Evolutionary conservation across 2,888 invertebrate genomes (phyloP).

Genomic region (Thelaira solivaga): DNA sequence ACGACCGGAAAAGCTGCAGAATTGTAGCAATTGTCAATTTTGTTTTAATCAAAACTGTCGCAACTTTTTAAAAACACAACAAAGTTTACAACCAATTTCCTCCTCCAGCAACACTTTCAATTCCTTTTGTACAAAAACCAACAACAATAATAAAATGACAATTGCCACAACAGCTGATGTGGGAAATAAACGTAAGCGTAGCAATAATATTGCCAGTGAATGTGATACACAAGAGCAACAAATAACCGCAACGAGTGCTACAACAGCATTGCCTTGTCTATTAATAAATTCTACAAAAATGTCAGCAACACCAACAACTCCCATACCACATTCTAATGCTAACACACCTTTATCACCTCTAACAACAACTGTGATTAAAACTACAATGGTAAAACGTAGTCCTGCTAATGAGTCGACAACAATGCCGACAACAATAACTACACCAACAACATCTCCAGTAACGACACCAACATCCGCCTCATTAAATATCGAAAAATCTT

Average conservation of each 20-base stretch:
- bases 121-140: constrained; percentile 42
- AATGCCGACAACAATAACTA: constrained; percentile 61
- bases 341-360: constrained; percentile 72
- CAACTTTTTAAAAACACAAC: constrained; percentile 72
- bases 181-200: constrained; percentile 59
- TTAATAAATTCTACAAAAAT: constrained; percentile 47
- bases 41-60: constrained; percentile 68
- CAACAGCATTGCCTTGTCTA: constrained; percentile 28
- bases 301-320: constrained; percentile 67
- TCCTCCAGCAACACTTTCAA: not conserved
- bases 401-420: constrained; percentile 73
- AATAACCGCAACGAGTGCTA: constrained; percentile 26
- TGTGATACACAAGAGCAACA: constrained; percentile 40
- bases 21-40: constrained; percentile 60
- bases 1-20: constrained; percentile 27
- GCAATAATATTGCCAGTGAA: constrained; percentile 36
- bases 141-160: constrained; percentile 65
- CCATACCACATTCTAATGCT: constrained; percentile 49
- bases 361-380: constrained; percentile 76
- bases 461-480: constrained; percentile 64
- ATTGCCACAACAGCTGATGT: constrained; percentile 64
- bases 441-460: constrained; percentile 62
- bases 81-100: constrained; percentile 63
- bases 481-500: constrained; percentile 60
- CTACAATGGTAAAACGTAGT: constrained; percentile 75